Base-by-base conservation (phyloP, 2,888 invertebrate genomes). In the Pheosia gnoma region DNA sequence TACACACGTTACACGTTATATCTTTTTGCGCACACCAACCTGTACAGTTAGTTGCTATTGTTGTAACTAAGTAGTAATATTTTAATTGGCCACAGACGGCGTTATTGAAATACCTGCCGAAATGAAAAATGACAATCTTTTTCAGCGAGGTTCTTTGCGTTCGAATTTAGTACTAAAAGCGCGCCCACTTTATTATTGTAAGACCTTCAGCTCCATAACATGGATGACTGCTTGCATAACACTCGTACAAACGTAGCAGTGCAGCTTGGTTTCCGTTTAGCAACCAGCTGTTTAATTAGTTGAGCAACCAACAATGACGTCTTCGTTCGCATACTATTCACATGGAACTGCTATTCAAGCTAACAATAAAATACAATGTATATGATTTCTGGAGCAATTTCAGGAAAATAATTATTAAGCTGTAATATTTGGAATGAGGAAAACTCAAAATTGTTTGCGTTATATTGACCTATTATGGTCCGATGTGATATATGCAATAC, bases 171-270 rank as follows among this genome's bases (percentile, higher is more conserved):
- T 77, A 72, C 70, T 70, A 71, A 78, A 72, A 75, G 72, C 72
- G 70, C 75, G 72, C 74, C 79, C 73, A 81, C 77, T 82, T 82
- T 83, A 79, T 80, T 78, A 81, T 81, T 82, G 74, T 73, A 67
- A 84, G 87, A 83, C 88, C 88, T 89, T 89, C 88, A 78, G 77
- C 54, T 63, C 75, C 73, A 82, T 85, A 86, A 86, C 85, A 85
- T 88, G 86, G 86, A 87, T 87, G 87, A 83, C 78, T 79, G 80
- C 78, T 90, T 89, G 85, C 84, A 75, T 79, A 88, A 90, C 80
- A 75, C 68, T 74, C 79, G 77, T 83, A 84, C 77, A 83, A 81
- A 85, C 82, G 78, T 51, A 51, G 10, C 75, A 73, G 74, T 74
- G 78, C 81, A 83, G 82, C 78, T 75, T 77, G 71, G 78, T 88